Base-by-base conservation (phyloP, 1,140 invertebrate genomes). In the Pseudomyrmex pallidus region DNA sequence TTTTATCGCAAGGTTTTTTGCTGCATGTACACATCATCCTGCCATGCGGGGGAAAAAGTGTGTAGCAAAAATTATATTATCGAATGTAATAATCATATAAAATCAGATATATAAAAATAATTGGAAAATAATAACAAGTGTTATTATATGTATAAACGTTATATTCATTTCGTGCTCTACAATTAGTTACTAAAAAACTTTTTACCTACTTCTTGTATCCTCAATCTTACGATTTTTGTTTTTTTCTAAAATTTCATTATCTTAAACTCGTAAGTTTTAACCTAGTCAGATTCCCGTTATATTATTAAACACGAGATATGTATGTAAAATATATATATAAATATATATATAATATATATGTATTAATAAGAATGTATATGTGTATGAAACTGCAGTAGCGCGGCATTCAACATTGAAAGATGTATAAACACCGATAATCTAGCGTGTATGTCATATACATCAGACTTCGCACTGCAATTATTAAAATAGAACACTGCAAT, bases 321-420 rank as follows among this genome's bases (percentile, higher is more conserved):
- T 25, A 17, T 35, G 35, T 35, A 35, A 35, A 35, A 35, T 35
- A 35, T 35, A 35, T 35, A 35, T 35, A 35, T 35, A 35, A 35
- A 82, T 74, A 17, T 50, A 72, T 22, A 57, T 15, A 15, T 44
- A 72, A 78, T 78, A 64, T 12, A 54, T 63, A 22, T 22, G 35
- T 35, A 35, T 35, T 54, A 48, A 83, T 66, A 20, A 52, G 85
- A 82, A 52, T 54, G 15, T 44, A 67, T 35, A 35, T 7, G 35
- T 35, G 4, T 35, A 35, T 3, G 44, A 56, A 84, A 56, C 67
- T 85, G 50, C n/a, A 85, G 17, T 78, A 84, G 17, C 52, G 54
- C 0, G 48, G 76, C 50, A 46, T 76, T 83, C 17, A 46, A 86
- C 59, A 35, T 20, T 7, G 17, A 20, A 17, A 64, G 13, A 52